phyloP scores from a whole-genome alignment of 2,888 invertebrate species.

The Acanthoscelides obtectus region DNA sequence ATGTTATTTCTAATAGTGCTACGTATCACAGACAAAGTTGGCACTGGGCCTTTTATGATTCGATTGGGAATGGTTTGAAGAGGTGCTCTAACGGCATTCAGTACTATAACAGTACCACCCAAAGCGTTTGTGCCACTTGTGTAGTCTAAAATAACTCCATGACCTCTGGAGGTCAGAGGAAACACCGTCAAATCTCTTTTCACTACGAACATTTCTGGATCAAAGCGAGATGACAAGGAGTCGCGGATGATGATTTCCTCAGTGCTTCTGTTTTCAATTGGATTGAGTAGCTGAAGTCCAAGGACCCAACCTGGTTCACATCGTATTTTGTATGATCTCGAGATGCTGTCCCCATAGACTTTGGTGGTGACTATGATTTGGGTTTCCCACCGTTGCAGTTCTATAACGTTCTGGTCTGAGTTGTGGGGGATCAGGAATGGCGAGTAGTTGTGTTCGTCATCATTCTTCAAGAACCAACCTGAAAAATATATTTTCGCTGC shows the following conservation, averaged over 20 bases:
- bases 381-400: slow-evolving; percentile 56
- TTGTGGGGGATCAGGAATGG: slow-evolving; percentile 68
- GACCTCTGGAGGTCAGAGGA: slow-evolving; percentile 82
- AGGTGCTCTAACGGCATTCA: slow-evolving; percentile 70
- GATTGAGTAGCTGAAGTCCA: slow-evolving; percentile 86
- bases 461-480: slow-evolving; percentile 78
- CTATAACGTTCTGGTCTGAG: slow-evolving; percentile 45
- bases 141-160: slow-evolving; percentile 74
- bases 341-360: slow-evolving; percentile 53
- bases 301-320: slow-evolving; percentile 81
- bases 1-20: slow-evolving; percentile 76
- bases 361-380: slow-evolving; percentile 75
- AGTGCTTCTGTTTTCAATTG: slow-evolving; percentile 81
- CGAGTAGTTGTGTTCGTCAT: slow-evolving; percentile 69
- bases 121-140: slow-evolving; percentile 72
- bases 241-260: slow-evolving; percentile 80
- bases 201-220: slow-evolving; percentile 70
- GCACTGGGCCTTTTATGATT: slow-evolving; percentile 74
- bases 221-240: slow-evolving; percentile 61
- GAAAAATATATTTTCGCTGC: slow-evolving; percentile 42
- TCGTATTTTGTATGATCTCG: slow-evolving; percentile 57
- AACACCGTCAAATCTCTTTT: slow-evolving; percentile 83
- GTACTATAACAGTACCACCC: slow-evolving; percentile 76
- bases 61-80: slow-evolving; percentile 67
- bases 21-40: slow-evolving; percentile 66